Evolutionary conservation across 2,888 invertebrate species (phyloP), one percentile per base, ranked within the genome.

Genomic region (Alloscopus bannaensis): DNA sequence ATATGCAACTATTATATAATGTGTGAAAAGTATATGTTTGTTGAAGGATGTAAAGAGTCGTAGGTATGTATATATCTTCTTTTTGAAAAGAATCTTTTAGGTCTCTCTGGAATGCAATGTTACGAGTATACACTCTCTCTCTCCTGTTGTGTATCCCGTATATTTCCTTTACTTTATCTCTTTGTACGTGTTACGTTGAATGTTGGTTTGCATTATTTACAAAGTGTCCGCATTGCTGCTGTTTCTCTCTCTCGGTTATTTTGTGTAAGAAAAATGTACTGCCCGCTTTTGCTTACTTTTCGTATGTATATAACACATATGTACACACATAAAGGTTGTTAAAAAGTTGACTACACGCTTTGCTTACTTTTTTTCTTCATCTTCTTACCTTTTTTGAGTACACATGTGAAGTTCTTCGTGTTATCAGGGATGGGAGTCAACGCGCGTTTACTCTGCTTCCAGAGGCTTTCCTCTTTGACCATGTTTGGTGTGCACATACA

Each of bases 201-300:
- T 45, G 64, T 59, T 60, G 22, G 40, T 60, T 55, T 60, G 73
- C 73, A 73, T 73, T 73, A 73, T 64, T 73, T 73, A 73, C 73
- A 73, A 73, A 73, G 73, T 65, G 73, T 73, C 73, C 73, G 73
- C 73, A 73, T 73, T 73, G 73, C 73, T 73, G 64, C 52, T 73
- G 40, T 70, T 64, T 42, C 59, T 57, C 26, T 57, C 69, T 59
- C 18, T 22, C n/a, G 13, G 16, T 55, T 28, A 26, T 18, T 42
- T 36, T 42, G 18, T 45, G 29, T 29, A 57, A 24, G 16, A 55
- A 11, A 55, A 55, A 6, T 20, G 16, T 57, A 4, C 31, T 26
- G 16, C 36, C 36, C 6, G 13, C 8, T 8, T 36, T 8, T 13
- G 36, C 36, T 6, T 36, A 36, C 8, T 45, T 4, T 16, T n/a